A percentile compares a stretch with the other conserved stretches of the same genome.
Conservation (phyloP, 1,140 invertebrate genomes). For the Pollicipes pollicipes region DNA sequence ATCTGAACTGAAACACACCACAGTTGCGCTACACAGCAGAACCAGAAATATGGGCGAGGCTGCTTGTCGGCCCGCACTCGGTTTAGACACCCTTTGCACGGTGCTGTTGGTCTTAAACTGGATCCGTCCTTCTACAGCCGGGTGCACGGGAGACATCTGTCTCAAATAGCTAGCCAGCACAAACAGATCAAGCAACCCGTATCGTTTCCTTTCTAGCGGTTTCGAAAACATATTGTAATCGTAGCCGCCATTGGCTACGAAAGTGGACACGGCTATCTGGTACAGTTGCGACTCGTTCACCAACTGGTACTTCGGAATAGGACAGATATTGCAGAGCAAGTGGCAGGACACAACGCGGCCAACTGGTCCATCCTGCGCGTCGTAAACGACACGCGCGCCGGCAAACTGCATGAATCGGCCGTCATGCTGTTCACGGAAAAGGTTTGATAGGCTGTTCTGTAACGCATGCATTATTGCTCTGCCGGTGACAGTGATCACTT, state of each 20-base stretch:
- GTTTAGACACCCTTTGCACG: no score
- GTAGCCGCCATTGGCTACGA: neutral
- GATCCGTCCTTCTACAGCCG: no score
- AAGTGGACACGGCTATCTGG: neutral
- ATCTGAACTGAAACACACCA: no score
- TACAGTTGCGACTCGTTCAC: neutral
- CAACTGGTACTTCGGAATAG: neutral
- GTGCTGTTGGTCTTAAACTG: no score
- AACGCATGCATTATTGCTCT: neutral
- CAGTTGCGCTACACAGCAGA: no score
- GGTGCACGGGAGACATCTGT: neutral
- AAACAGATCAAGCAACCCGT: neutral
- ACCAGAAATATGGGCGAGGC: no score
- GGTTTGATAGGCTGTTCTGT: neutral
- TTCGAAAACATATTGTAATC: neutral
- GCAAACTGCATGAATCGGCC: neutral
- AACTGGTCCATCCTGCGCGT: neutral
- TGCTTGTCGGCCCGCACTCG: no score
- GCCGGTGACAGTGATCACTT: neutral
- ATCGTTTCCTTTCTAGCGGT: neutral
- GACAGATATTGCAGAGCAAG: neutral
- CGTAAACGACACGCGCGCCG: neutral
- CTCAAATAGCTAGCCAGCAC: neutral
- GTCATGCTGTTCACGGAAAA: neutral
- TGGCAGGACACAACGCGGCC: neutral